These are phyloP conservation scores for Laticauda laticaudata DNA, from an alignment of 2,113 vertebrate species.

Conservation along the genomic window DNA sequence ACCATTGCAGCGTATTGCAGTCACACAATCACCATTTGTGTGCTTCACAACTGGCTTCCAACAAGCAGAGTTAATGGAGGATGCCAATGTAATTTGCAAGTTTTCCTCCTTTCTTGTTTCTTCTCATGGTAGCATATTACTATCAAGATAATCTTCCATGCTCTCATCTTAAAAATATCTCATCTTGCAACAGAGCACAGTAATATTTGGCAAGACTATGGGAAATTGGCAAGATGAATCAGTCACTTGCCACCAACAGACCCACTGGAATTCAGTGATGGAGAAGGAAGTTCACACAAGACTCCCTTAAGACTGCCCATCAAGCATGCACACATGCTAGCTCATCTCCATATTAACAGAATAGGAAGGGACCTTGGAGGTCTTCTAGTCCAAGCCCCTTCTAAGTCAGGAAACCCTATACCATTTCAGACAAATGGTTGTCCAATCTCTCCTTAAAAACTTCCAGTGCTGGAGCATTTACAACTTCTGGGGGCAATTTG, in stretches of 20 bases:
- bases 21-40: background rate
- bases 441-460: background rate
- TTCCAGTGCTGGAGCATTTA: background rate
- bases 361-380: background rate
- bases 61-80: background rate
- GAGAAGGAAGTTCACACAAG: background rate
- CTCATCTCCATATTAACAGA: background rate
- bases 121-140: background rate
- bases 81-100: background rate
- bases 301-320: background rate
- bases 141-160: background rate
- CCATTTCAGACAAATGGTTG: background rate
- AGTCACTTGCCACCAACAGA: background rate
- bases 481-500: background rate
- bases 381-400: background rate
- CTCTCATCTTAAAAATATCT: background rate
- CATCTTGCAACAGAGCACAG: background rate
- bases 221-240: background rate
- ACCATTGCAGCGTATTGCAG: background rate
- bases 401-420: background rate
- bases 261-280: background rate
- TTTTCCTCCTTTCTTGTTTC: background rate
- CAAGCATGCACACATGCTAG: background rate
- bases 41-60: background rate
- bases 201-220: background rate